Conservation (phyloP, 1,140 invertebrate genomes). For the Parasteatoda tepidariorum region DNA sequence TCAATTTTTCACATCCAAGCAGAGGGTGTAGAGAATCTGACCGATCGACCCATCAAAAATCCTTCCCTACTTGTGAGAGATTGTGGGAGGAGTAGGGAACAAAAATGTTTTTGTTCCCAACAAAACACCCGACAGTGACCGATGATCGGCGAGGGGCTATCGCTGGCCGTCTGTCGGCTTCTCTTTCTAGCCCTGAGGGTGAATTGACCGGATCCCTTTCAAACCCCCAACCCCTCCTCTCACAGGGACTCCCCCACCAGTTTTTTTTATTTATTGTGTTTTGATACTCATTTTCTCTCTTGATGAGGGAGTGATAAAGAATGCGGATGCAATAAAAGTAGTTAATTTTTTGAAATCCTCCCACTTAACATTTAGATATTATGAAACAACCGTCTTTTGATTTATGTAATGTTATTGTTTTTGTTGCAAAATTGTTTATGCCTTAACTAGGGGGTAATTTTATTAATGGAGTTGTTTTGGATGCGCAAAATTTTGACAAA, state of each 20-base stretch:
- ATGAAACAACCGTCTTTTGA: too few species aligned
- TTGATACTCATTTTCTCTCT: too few species aligned
- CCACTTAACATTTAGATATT: too few species aligned
- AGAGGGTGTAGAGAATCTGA: too few species aligned
- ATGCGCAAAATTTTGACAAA: too few species aligned
- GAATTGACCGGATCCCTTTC: not conserved
- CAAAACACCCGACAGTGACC: conserved; percentile 29
- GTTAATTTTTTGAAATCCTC: not conserved
- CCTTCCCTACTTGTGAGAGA: conserved; percentile 23
- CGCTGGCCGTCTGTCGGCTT: conserved; percentile 28
- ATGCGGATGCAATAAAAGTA: not conserved
- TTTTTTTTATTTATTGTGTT: too few species aligned
- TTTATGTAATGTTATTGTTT: too few species aligned
- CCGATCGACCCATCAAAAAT: conserved; percentile 13
- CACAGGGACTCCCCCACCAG: not conserved
- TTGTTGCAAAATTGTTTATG: too few species aligned
- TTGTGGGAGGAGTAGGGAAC: not conserved
- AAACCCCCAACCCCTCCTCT: not conserved
- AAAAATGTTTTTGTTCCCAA: not conserved
- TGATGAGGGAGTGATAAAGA: too few species aligned
- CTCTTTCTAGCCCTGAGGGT: not conserved
- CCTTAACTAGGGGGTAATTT: too few species aligned
- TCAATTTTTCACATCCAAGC: too few species aligned
- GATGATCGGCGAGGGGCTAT: conserved; percentile 25
- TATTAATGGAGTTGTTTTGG: too few species aligned